phyloP scores from a whole-genome alignment of 1,140 invertebrate species.

The Littorina saxatilis region DNA sequence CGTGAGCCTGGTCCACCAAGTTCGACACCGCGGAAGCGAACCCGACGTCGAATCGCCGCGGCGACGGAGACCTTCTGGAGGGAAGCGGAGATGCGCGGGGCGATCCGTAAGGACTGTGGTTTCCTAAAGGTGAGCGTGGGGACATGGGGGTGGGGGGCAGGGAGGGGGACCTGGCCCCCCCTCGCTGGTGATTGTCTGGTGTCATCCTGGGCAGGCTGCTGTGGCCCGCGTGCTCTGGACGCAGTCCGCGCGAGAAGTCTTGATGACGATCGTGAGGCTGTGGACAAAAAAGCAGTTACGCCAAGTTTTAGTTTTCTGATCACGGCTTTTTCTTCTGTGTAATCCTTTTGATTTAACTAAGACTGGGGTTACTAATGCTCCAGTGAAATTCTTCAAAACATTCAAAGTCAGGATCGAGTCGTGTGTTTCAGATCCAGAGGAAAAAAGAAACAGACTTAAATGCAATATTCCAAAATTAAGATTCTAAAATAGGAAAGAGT shows the following conservation, averaged over 20 bases:
- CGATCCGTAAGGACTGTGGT: conserved; percentile 64
- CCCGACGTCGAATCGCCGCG: conserved; percentile 64
- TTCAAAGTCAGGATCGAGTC: background rate
- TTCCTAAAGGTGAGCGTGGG: conserved; percentile 55
- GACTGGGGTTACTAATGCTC: background rate
- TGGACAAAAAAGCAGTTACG: conserved; percentile 35
- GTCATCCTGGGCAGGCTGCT: background rate
- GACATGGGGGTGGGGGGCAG: conserved; percentile 58
- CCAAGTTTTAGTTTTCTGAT: too few species aligned
- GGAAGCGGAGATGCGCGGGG: conserved; percentile 61
- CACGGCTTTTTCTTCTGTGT: background rate
- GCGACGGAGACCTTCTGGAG: conserved; percentile 63
- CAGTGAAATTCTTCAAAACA: background rate
- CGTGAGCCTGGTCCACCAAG: conserved; percentile 69
- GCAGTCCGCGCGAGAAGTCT: conserved; percentile 66
- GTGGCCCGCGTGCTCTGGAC: conserved; percentile 64
- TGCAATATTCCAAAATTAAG: too few species aligned
- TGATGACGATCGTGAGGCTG: conserved; percentile 55
- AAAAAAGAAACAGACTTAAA: background rate
- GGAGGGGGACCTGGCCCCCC: conserved; percentile 56
- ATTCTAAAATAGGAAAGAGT: too few species aligned
- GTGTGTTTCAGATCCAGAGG: background rate
- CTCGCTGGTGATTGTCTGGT: conserved; percentile 11
- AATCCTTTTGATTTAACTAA: background rate
- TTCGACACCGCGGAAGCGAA: conserved; percentile 71